Conservation (phyloP, 2,113 vertebrate species). For the Micronisus gabar region DNA sequence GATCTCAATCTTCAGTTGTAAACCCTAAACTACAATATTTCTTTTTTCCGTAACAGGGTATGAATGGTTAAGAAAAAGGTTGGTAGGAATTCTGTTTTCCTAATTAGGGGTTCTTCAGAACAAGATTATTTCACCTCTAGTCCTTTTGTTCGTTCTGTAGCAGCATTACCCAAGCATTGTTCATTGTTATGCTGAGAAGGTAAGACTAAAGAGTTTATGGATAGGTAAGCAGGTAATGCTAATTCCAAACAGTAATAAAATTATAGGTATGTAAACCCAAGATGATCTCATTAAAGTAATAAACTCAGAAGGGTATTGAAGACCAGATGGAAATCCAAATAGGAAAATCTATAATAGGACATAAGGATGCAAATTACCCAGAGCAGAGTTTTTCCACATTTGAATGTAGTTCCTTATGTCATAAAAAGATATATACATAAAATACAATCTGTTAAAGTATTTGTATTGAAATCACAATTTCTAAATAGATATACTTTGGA, state of each 20-base stretch:
- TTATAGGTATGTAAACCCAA: conserved; percentile 59
- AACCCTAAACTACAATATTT: not conserved
- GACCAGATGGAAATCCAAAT: conserved; percentile 76
- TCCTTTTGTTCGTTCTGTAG: not conserved
- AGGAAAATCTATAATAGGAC: conserved; percentile 70
- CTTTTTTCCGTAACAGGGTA: not conserved
- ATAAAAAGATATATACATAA: conserved; percentile 73
- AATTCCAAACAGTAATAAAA: conserved; percentile 67
- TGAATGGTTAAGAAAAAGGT: not conserved
- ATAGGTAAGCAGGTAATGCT: conserved; percentile 38
- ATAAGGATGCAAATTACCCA: conserved; percentile 75
- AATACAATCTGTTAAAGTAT: conserved; percentile 76
- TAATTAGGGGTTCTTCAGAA: not conserved
- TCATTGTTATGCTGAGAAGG: conserved; percentile 23
- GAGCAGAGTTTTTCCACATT: conserved; percentile 69
- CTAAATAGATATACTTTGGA: conserved; percentile 42
- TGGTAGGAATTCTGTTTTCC: not conserved
- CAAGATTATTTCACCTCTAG: not conserved
- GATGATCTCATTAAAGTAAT: conserved; percentile 72
- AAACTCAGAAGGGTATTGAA: conserved; percentile 66
- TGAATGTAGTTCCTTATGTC: conserved; percentile 67
- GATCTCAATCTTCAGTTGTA: not conserved
- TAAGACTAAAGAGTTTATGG: conserved; percentile 8
- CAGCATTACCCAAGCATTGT: not conserved
- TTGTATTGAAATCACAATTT: conserved; percentile 65